Evolutionary conservation across 2,888 invertebrate species (phyloP).

Genomic region (Gasteruption jaculator): DNA sequence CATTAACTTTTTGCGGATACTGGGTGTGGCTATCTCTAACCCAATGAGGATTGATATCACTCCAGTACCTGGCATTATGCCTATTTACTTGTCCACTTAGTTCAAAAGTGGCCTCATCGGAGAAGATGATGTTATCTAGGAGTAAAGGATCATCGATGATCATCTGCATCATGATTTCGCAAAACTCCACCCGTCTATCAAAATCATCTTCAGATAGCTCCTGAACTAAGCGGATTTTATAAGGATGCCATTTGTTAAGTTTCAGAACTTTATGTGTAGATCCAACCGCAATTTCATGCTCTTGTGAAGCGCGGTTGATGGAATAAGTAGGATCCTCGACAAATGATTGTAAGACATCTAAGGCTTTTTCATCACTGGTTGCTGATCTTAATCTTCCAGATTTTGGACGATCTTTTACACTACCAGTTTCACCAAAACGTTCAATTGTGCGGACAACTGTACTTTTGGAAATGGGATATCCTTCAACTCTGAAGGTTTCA

Average conservation of each 20-base stretch:
- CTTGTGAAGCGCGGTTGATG: constrained; percentile 10
- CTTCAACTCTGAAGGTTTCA: too few relatives aligned
- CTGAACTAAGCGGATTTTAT: constrained; percentile 29
- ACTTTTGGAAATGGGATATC: constrained; percentile 12
- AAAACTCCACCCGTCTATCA: constrained; percentile 28
- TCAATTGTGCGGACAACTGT: constrained; percentile 10
- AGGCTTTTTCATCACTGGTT: constrained; percentile 12
- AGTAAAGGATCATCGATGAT: constrained; percentile 17
- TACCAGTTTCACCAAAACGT: constrained; percentile 11
- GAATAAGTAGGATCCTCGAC: constrained; percentile 17
- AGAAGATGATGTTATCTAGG: constrained; percentile 24
- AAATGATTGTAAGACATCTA: constrained; percentile 19
- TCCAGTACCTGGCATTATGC: constrained; percentile 31
- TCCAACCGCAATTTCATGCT: constrained; percentile 12
- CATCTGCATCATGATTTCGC: constrained; percentile 20
- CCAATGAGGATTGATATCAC: constrained; percentile 27
- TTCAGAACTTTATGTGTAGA: constrained; percentile 17
- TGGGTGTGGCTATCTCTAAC: constrained; percentile 20
- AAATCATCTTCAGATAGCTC: constrained; percentile 27
- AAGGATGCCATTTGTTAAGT: constrained; percentile 22
- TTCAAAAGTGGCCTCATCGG: constrained; percentile 29
- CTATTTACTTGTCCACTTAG: constrained; percentile 31
- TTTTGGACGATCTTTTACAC: constrained; percentile 6
- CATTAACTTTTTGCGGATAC: constrained; percentile 20
- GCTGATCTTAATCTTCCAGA: constrained; percentile 15